phyloP scores from a whole-genome alignment of 2,888 invertebrate genomes.

The Hypolimnas misippus region DNA sequence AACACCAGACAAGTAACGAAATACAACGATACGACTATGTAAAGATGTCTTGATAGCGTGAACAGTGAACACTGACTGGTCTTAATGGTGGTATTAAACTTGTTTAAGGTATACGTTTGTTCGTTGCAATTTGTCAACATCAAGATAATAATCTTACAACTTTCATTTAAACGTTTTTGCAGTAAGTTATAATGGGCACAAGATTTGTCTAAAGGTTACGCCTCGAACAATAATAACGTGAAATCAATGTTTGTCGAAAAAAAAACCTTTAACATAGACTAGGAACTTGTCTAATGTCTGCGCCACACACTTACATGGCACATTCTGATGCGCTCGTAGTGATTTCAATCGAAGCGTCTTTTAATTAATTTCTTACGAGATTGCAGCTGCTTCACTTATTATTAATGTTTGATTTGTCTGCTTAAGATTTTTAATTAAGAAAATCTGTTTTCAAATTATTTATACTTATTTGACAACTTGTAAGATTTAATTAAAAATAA shows the following conservation, averaged over 20 bases:
- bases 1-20: conserved; percentile 39
- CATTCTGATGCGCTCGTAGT: conserved; percentile 75
- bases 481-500: background rate
- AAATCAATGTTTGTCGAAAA: background rate
- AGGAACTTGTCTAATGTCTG: conserved; percentile 29
- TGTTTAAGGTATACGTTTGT: background rate
- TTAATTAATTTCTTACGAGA: conserved; percentile 80
- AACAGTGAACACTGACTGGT: background rate
- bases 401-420: conserved; percentile 52
- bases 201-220: background rate
- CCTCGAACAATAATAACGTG: background rate
- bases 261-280: background rate
- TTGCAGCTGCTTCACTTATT: conserved; percentile 65
- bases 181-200: background rate
- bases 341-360: conserved; percentile 72
- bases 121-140: background rate
- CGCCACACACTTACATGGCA: conserved; percentile 55
- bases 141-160: background rate
- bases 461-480: background rate
- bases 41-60: background rate
- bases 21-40: background rate
- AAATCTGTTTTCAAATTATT: conserved; percentile 30
- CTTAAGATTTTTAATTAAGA: conserved; percentile 46
- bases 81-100: background rate
- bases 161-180: background rate